Conservation (phyloP, 1,140 invertebrate genomes). For the Euwallacea similis region DNA sequence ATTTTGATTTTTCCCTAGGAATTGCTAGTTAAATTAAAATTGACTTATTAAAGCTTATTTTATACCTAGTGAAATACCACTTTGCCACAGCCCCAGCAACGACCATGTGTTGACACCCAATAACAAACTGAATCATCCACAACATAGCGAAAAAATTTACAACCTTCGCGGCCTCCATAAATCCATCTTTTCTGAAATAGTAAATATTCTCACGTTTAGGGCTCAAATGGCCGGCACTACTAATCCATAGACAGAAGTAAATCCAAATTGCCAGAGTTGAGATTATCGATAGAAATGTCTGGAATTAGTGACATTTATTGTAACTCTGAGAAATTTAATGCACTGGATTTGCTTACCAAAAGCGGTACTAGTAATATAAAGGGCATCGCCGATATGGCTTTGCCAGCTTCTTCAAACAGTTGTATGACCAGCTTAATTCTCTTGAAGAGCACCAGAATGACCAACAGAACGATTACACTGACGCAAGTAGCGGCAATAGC, state of each 20-base stretch:
- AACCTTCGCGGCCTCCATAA: slow-evolving; percentile 57
- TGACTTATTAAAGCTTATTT: slow-evolving; percentile 6
- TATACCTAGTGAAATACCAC: slow-evolving; percentile 81
- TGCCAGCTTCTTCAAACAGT: slow-evolving; percentile 75
- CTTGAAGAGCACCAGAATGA: slow-evolving; percentile 68
- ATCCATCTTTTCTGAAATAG: slow-evolving; percentile 61
- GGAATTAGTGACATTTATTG: slow-evolving; percentile 43
- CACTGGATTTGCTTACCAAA: slow-evolving; percentile 57
- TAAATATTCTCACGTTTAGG: slow-evolving; percentile 53
- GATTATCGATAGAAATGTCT: slow-evolving; percentile 67
- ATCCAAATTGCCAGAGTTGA: slow-evolving; percentile 62
- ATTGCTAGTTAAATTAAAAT: background rate
- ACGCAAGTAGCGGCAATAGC: slow-evolving; percentile 57
- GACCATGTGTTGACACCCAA: slow-evolving; percentile 77
- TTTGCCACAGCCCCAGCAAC: slow-evolving; percentile 71
- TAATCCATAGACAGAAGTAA: slow-evolving; percentile 64
- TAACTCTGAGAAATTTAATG: background rate
- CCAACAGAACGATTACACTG: slow-evolving; percentile 58
- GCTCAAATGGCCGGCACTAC: slow-evolving; percentile 63
- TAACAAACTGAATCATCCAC: slow-evolving; percentile 72
- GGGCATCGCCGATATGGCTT: slow-evolving; percentile 71
- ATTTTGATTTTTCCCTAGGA: slow-evolving; percentile 65
- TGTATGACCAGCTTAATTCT: slow-evolving; percentile 61
- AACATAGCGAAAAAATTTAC: slow-evolving; percentile 63
- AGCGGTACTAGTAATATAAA: slow-evolving; percentile 74